phyloP scores from a whole-genome alignment of 64 coral and sea anemone genomes.

The Porites lutea region DNA sequence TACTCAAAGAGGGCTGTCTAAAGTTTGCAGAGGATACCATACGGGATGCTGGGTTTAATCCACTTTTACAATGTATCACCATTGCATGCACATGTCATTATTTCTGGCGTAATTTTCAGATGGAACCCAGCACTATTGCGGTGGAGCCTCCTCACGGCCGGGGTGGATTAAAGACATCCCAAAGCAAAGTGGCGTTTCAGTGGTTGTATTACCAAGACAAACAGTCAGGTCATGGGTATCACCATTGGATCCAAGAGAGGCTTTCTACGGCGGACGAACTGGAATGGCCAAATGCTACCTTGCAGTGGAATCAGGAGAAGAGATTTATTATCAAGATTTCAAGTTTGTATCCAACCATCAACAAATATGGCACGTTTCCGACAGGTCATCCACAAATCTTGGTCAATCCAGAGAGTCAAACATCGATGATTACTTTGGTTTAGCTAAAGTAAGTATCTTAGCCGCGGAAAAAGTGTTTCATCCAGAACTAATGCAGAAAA shows the following conservation, averaged over 20 bases:
- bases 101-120: background rate
- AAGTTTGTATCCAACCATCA: background rate
- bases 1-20: background rate
- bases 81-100: background rate
- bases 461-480: background rate
- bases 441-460: background rate
- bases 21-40: background rate
- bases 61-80: conserved; percentile 17
- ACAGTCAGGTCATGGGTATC: background rate
- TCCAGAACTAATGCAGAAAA: background rate
- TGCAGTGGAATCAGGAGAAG: background rate
- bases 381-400: background rate
- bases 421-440: background rate
- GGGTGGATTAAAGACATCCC: background rate
- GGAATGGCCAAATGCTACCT: background rate
- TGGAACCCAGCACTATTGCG: background rate
- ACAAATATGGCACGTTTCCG: background rate
- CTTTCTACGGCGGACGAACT: background rate
- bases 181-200: background rate
- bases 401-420: background rate
- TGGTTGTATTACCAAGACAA: background rate
- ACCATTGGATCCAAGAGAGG: background rate
- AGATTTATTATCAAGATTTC: background rate
- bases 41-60: background rate
- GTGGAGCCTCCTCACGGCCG: conserved; percentile 16